Evolutionary conservation across 2,113 vertebrate genomes (phyloP), one percentile per base, ranked within the genome.

Genomic region (Ptilonorhynchus violaceus): DNA sequence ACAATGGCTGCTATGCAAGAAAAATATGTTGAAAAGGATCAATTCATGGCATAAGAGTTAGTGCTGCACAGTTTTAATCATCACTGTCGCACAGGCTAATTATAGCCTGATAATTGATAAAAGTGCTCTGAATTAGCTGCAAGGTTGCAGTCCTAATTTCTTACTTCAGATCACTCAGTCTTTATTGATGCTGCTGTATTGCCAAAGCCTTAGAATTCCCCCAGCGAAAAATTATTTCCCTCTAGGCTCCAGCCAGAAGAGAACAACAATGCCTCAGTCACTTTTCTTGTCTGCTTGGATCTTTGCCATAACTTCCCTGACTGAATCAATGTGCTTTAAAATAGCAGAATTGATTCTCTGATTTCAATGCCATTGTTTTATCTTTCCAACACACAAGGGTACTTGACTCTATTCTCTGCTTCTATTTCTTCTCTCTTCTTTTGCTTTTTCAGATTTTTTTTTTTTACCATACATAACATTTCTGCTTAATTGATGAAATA

Each of bases 251-350:
- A 90, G 58, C 19, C 66, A 84, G 92, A 80, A 92, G 46, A 96
- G 35, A 97, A 90, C 41, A 96, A 31, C 46, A 75, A 39, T 6
- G 1, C 41, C 80, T 95, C 12, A 14, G 50, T 92, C 13, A 0
- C 18, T 91, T 92, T 73, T 95, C 64, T 77, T 86, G 27, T 92
- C 60, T 91, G 39, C 66, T 94, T 95, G 93, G 79, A 96, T 85
- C 35, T 72, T 94, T 94, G 92, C 86, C 82, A 83, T 84, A 89
- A 73, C 76, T 96, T 96, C 33, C 25, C 24, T 80, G 73, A 30
- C 39, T 88, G 64, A 97, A 96, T 98, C 91, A 97, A 95, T 94
- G 83, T 67, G 67, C 85, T 97, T 97, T 95, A 94, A 98, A 97
- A 83, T 33, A 96, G 64, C 21, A 96, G 67, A 86, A 97, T 88